Evolutionary conservation across 1,140 invertebrate species (phyloP), one percentile per base, ranked within the genome.

Genomic region (Brachionus sp.): DNA sequence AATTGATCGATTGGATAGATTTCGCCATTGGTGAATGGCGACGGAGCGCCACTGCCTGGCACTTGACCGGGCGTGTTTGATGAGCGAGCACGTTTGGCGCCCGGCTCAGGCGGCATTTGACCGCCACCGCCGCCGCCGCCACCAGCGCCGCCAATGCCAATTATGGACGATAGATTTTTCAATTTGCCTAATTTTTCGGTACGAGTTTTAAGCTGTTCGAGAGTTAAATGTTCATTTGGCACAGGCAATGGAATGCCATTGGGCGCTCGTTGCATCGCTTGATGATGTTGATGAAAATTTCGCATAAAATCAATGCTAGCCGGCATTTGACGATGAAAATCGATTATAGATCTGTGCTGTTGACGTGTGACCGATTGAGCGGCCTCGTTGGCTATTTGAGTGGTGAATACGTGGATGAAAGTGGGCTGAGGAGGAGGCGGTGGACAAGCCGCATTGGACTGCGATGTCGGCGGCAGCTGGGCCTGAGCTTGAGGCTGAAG

Each of bases 331-430:
- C 94, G 95, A 88, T 98, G 96, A 90, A 94, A 98, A 3, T 94
- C 94, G 84, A 98, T 95, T 84, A 98, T 97, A 13, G 94, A 94
- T 85, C 93, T 92, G 88, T 92, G 96, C 84, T 95, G 93, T 13
- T 95, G 94, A 85, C 93, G 92, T 83, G 95, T 89, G 16, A 98
- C 95, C 5, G 94, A 92, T 86, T 98, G 95, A 1, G 96, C 95
- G 12, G 95, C 95, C 86, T 95, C 93, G 89, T 98, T 98, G 0
- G 96, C 96, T 87, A 97, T 88, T 84, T 92, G 90, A 0, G 96
- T 98, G 10, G 94, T 95, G 90, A 98, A 98, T 77, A 98, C 96
- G 92, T 97, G 98, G 86, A 98, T 95, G 89, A 75, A 75, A 25
- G 23, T 75, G 0, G 37, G 70, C 44, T 98, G 95, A 90, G 94